Conservation (phyloP, 2,797 vertebrate genomes). For the Enteromius viviparus region DNA sequence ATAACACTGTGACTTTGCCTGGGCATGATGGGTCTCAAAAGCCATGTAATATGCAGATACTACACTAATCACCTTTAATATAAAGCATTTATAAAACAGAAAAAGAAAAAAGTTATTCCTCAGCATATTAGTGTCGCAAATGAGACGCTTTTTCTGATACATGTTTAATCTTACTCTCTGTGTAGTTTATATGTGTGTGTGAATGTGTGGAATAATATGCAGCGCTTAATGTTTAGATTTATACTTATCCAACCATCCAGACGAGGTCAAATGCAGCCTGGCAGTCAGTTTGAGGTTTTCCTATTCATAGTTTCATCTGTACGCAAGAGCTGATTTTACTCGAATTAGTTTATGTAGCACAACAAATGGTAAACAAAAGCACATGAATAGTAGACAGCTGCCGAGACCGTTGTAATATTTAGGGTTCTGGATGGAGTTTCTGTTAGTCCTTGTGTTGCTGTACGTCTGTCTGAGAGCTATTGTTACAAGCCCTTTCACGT, state of each 20-base stretch:
- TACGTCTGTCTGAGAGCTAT: constrained; percentile 57
- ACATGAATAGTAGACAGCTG: constrained; percentile 46
- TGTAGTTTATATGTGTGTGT: constrained; percentile 62
- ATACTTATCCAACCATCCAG: constrained; percentile 57
- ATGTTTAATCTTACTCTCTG: constrained; percentile 56
- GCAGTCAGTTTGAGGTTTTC: constrained; percentile 39
- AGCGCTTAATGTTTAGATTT: constrained; percentile 51
- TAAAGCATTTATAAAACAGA: constrained; percentile 31
- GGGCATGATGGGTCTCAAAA: constrained; percentile 61
- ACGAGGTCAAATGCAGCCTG: constrained; percentile 65
- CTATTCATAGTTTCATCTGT: neutral
- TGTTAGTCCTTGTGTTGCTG: constrained; percentile 61
- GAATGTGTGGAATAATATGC: constrained; percentile 49
- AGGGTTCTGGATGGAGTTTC: constrained; percentile 16
- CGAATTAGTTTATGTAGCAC: constrained; percentile 2
- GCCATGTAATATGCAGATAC: constrained; percentile 56
- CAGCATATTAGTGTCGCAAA: constrained; percentile 50
- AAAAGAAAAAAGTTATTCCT: constrained; percentile 55
- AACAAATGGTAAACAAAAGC: constrained; percentile 41
- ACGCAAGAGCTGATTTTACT: neutral
- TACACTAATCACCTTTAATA: constrained; percentile 50
- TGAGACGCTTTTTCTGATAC: constrained; percentile 36
- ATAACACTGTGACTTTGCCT: constrained; percentile 56
- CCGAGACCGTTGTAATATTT: constrained; percentile 56
- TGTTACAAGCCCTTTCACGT: constrained; percentile 51